These are phyloP conservation scores for Lithophane leautieri DNA, from an alignment of 2,888 invertebrate genomes.

Conservation along the genomic window DNA sequence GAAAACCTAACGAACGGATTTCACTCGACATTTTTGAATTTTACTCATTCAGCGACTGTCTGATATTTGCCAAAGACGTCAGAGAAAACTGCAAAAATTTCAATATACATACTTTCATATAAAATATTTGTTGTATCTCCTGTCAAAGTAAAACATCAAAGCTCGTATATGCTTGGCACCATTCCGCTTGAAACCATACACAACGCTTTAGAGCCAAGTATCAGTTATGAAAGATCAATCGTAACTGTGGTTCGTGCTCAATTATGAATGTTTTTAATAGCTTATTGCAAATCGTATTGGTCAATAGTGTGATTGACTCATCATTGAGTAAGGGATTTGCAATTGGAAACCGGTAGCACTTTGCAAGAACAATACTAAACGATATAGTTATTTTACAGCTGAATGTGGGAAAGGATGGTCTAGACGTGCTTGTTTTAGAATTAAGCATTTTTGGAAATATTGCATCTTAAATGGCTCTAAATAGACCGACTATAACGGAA, in stretches of 20 bases:
- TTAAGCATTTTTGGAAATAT: background rate
- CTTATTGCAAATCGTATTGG: conserved; percentile 33
- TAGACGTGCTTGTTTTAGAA: background rate
- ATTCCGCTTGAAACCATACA: conserved; percentile 17
- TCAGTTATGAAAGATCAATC: conserved; percentile 38
- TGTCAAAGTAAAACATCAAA: conserved; percentile 37
- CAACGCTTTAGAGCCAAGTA: conserved; percentile 18
- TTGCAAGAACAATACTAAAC: background rate
- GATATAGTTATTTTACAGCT: background rate
- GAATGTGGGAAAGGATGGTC: conserved; percentile 1
- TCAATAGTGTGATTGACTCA: conserved; percentile 41
- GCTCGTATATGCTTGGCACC: conserved; percentile 17
- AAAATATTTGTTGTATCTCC: conserved; percentile 2
- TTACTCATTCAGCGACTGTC: conserved; percentile 20
- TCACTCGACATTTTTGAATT: conserved; percentile 9
- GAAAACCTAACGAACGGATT: background rate
- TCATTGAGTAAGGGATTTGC: conserved; percentile 12
- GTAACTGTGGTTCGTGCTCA: conserved; percentile 16
- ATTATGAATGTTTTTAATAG: conserved; percentile 48
- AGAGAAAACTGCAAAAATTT: background rate
- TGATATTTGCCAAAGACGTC: conserved; percentile 7
- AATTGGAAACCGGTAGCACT: background rate
- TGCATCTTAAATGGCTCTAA: background rate
- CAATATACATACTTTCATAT: background rate
- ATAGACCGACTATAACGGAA: background rate